Evolutionary conservation across 2,888 invertebrate genomes (phyloP), one percentile per base, ranked within the genome.

Genomic region (Syritta pipiens): DNA sequence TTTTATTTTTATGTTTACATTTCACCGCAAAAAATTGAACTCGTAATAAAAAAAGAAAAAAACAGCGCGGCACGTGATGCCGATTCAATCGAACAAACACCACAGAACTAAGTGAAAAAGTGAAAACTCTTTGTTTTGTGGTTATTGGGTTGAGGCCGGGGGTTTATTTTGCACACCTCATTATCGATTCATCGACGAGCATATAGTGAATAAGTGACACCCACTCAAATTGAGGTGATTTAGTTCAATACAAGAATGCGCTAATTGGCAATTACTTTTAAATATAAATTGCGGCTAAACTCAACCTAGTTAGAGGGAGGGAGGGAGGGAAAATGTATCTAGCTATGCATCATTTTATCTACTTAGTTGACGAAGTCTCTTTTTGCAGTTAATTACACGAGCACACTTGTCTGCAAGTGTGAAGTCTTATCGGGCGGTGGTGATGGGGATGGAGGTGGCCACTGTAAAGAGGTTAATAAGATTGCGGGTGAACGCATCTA

Each of bases 401-500:
- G 55, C 17, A 7, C 42, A 20, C 35, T 42, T 30, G 53, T 26
- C 30, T 26, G 30, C 10, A 32, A 24, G 40, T 65, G 44, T 74
- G 37, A 51, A 74, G 46, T 35, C 37, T 49, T 49, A 37, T 46
- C 44, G 6, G 22, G 17, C 7, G 4, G 14, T n/a, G 14, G 24
- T 3, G 5, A 26, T 24, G 17, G 1, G 12, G 2, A 12, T 28
- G 42, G 55, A 14, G 17, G 28, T 20, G 51, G 46, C 30, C 35
- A 30, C 12, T 42, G 40, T n/a, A 60, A 75, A 46, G 20, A 30
- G 62, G 62, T 63, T 71, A 71, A 76, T 71, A 71, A 71, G 76
- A 63, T 76, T 71, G 71, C 44, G 63, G 62, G 57, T 63, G 76
- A 37, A 71, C 76, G 71, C 71, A 76, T 71, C 51, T 76, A 76